Base-by-base conservation (phyloP, 2,888 invertebrate genomes). In the Acronicta leporina region DNA sequence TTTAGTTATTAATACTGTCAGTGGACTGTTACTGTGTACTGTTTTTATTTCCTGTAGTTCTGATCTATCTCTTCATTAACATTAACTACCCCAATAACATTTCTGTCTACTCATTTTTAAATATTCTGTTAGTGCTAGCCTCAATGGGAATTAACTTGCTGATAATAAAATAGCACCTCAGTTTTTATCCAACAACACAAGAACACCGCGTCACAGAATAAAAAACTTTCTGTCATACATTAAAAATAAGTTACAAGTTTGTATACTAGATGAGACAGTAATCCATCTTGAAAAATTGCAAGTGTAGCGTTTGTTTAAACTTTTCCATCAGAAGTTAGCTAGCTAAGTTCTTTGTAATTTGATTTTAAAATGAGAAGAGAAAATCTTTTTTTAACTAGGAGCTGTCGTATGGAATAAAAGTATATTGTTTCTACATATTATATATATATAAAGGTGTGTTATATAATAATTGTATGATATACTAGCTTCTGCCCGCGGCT, bases 271-370 rank as follows among this genome's bases (percentile, higher is more conserved):
- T 48, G 57, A 55, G 69, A 69, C 73, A 43, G 60, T 76, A 66
- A 73, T 76, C 66, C 62, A 58, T 66, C 69, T 69, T 73, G 77
- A 76, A 75, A 73, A 75, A 76, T 76, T 61, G 61, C 63, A 63
- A 73, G 73, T 60, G 42, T 63, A 59, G 40, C 53, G 59, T 71
- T 71, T 61, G 47, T 66, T 73, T 66, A 63, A 75, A 76, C 73
- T 75, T 75, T 75, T 73, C 76, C 76, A 75, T 74, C 73, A 74
- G 49, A 74, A 74, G 73, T 74, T 74, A 72, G 72, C 40, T 41
- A 68, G 64, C 40, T 64, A 68, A 75, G 75, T 68, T 74, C 57
- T 63, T 48, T 55, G 65, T 77, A 73, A 77, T 75, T 73, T 73
- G 64, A 79, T 79, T 79, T 79, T 78, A 73, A 77, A 78, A 75